A percentile compares a stretch with the other conserved stretches of the same genome.
Evolutionary conservation across 1,140 invertebrate genomes (phyloP).

Genomic region (Campoletis sonorensis): DNA sequence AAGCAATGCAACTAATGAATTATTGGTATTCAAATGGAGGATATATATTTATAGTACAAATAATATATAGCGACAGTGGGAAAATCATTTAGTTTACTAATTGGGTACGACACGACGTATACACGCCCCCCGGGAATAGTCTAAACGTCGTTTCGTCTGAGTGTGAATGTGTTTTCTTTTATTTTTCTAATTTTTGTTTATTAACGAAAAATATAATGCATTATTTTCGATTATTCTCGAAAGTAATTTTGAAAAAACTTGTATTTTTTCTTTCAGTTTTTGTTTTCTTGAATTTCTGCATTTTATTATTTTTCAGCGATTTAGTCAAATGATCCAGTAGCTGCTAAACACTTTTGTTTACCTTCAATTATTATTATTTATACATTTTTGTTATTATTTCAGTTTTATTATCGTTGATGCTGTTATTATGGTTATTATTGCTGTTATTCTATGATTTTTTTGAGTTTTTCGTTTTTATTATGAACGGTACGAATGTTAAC

Average conservation of each 20-base stretch:
- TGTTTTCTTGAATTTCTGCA: slow-evolving; percentile 43
- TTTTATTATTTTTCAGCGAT: slow-evolving; percentile 36
- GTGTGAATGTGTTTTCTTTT: slow-evolving; percentile 58
- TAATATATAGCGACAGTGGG: slow-evolving; percentile 53
- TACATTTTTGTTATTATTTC: slow-evolving; percentile 19
- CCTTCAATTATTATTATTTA: slow-evolving; percentile 6
- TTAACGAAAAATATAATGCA: slow-evolving; percentile 29
- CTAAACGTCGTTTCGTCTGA: slow-evolving; percentile 64
- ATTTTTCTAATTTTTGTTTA: slow-evolving; percentile 39
- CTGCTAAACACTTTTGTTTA: neutral
- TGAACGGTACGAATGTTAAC: slow-evolving; percentile 56
- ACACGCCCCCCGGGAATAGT: slow-evolving; percentile 57
- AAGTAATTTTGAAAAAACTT: too few relatives aligned
- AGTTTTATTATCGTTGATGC: slow-evolving; percentile 8
- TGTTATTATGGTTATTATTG: slow-evolving; percentile 47
- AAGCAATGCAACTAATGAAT: slow-evolving; percentile 60
- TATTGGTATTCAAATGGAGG: slow-evolving; percentile 78
- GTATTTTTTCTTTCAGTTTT: slow-evolving; percentile 49
- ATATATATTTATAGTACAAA: slow-evolving; percentile 55
- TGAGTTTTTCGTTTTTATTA: slow-evolving; percentile 51
- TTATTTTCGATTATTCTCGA: slow-evolving; percentile 47
- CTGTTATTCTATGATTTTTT: slow-evolving; percentile 51
- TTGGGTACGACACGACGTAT: slow-evolving; percentile 56
- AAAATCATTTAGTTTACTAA: slow-evolving; percentile 51
- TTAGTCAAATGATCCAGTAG: slow-evolving; percentile 1